A percentile compares a stretch with the other conserved stretches of the same genome.
These are phyloP conservation scores for Halictus quadricinctus DNA, from an alignment of 2,888 invertebrate genomes.

Conservation along the genomic window DNA sequence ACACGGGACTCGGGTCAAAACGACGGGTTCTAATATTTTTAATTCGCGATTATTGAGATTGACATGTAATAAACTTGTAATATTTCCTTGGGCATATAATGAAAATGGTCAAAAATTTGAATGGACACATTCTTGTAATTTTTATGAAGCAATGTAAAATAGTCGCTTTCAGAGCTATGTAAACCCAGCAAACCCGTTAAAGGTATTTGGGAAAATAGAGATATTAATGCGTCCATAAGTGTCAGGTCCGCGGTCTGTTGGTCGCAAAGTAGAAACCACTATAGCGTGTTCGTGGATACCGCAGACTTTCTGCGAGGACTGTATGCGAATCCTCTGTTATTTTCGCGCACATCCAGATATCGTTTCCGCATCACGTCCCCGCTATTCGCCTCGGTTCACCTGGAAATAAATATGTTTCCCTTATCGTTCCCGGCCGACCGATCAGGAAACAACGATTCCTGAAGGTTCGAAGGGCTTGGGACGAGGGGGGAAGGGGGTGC, in stretches of 20 bases:
- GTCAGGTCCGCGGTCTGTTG: neutral
- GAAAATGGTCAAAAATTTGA: too few species aligned
- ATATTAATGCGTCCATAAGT: neutral
- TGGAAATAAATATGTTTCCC: slow-evolving; percentile 77
- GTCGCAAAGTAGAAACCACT: neutral
- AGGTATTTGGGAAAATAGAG: neutral
- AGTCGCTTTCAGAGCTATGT: too few species aligned
- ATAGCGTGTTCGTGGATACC: neutral
- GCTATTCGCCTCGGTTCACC: slow-evolving; percentile 79
- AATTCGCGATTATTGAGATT: too few species aligned
- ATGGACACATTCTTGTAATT: too few species aligned
- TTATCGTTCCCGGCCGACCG: slow-evolving; percentile 68
- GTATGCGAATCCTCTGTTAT: slow-evolving; percentile 73
- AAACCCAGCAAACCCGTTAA: neutral
- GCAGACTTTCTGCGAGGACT: slow-evolving; percentile 68
- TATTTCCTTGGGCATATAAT: too few species aligned
- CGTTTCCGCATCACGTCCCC: slow-evolving; percentile 80
- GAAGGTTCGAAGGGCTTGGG: slow-evolving; percentile 27
- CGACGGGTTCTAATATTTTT: too few species aligned
- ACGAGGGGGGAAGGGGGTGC: neutral
- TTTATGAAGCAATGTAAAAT: too few species aligned
- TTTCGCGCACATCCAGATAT: slow-evolving; percentile 76
- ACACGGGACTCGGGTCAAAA: too few species aligned
- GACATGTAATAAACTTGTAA: too few species aligned
- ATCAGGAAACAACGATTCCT: slow-evolving; percentile 65